Base-by-base conservation (phyloP, 2,888 invertebrate species). In the Copidosoma aretas region DNA sequence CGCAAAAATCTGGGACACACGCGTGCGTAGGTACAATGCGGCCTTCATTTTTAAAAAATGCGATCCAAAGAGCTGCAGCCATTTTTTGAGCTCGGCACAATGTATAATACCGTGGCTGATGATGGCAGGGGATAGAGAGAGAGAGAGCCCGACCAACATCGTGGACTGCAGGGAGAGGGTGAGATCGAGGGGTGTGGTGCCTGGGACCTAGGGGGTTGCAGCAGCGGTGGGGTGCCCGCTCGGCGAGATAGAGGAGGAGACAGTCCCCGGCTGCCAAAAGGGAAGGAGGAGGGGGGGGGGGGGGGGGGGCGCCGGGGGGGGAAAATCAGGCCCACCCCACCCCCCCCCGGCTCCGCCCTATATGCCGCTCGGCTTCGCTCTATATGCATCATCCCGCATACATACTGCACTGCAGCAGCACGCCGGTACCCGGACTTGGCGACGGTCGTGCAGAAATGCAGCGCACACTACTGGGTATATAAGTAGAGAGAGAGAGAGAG, bases 251-350 rank as follows among this genome's bases (percentile, higher is more conserved):
- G 25, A 19, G 53, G 60, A n/a, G 53, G 52, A 19, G 32, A 43
- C n/a, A n/a, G 61, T 60, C 32, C 57, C 1, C 46, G 59, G 12
- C 32, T 10, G 64, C 15, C 21, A 58, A 56, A 61, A 21, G 39
- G 66, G 46, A 53, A 65, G 32, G 52, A 32, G 24, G 54, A 53
- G 32, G 54, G 43, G 54, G 43, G 22, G 59, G 56, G 66, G 22
- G 68, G 63, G 65, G 65, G 71, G 73, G 60, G 65, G 65, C 62
- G 70, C 57, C 72, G 52, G 70, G 64, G 10, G 3, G 3, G 32
- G 32, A 32, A 32, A 32, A 32, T 32, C 32, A 5, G 32, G 21
- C 41, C 15, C 32, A 57, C 8, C 39, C 24, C 17, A 57, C 21
- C 17, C 1, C 5, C 10, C 10, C 32, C 32, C 32, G 32, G 32